These are phyloP conservation scores for Onychostoma macrolepis DNA, from an alignment of 2,113 vertebrate species.

Conservation along the genomic window DNA sequence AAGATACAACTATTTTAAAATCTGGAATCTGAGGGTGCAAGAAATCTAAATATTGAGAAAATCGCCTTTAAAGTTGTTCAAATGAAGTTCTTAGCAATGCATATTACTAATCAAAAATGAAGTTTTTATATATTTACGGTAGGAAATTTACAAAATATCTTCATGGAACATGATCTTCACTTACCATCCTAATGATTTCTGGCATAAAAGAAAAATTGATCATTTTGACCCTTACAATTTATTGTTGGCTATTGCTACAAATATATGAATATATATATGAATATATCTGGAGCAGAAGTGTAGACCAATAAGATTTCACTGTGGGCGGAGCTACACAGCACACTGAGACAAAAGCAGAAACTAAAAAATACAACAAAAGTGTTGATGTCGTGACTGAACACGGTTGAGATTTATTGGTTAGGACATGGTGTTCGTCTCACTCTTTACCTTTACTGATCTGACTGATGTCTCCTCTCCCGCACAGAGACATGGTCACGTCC, in stretches of 20 bases:
- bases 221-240: no score
- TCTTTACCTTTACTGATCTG: slow-evolving; percentile 82
- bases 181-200: no score
- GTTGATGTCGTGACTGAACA: background rate
- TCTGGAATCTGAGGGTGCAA: no score
- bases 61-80: background rate
- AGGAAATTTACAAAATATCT: no score
- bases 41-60: background rate
- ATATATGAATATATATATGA: no score
- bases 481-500: slow-evolving; percentile 86
- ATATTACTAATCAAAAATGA: background rate
- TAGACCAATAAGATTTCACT: background rate
- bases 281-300: background rate
- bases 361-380: background rate
- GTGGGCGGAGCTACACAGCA: background rate
- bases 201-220: no score
- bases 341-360: background rate
- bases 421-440: background rate
- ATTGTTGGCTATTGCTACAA: no score
- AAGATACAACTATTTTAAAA: background rate
- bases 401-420: background rate
- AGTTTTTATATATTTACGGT: no score
- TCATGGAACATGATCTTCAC: no score
- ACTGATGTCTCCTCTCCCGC: slow-evolving; percentile 80
- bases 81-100: background rate